Base-by-base conservation (phyloP, 2,888 invertebrate species). In the Dascillus cervinus region DNA sequence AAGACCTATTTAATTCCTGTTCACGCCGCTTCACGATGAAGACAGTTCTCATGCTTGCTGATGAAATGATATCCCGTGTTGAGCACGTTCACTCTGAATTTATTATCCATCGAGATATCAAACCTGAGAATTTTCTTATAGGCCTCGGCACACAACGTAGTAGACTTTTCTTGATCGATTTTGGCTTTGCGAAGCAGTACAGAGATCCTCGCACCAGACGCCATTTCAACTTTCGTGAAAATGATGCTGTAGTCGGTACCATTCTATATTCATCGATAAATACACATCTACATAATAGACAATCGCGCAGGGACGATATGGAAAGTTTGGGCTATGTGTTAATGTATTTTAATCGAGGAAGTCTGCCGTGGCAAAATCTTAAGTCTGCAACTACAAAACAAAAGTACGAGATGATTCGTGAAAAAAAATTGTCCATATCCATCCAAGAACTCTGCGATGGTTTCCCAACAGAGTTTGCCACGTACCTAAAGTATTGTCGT, bases 401-500 rank as follows among this genome's bases (percentile, higher is more conserved):
- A 64, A 98, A 97, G 65, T 97, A 97, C 65, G 97, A 97, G 66
- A 88, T 94, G 67, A 98, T 97, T 62, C 94, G 94, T 61, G 97
- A 98, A 69, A 96, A 95, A 72, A 97, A 97, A 68, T 96, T 97
- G 95, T 92, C 95, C 36, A 97, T 96, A 17, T 91, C 96, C 3
- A 90, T 97, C 44, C 96, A 97, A 74, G 86, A 89, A 53, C 77
- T 98, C 47, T 96, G 96, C 74, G 62, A 86, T 88, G 95, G 95
- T 50, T 97, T 89, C 70, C 97, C 98, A 52, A 94, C 96, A 32
- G 97, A 98, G 72, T 98, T 98, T 72, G 85, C 95, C 49, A 97
- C 96, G 96, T 97, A 97, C 74, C 79, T 98, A 69, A 97, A 97
- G 74, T 98, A 98, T 72, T 92, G 94, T 68, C 87, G 97, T 64